Evolutionary conservation across 1,140 invertebrate species (phyloP).

Genomic region (Callitettix versicolor): DNA sequence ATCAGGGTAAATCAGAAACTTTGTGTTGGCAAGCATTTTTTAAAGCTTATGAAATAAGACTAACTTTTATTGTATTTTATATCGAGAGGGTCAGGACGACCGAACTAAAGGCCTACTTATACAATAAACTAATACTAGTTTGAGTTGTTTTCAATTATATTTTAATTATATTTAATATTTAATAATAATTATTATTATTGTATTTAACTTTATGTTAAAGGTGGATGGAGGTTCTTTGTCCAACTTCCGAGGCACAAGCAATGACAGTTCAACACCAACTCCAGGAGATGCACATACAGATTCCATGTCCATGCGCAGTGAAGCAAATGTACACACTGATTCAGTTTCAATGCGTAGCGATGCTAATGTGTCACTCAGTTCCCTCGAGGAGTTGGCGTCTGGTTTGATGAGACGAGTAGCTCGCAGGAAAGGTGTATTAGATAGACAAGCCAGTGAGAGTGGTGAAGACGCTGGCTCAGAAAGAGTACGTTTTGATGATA

Average conservation of each 20-base stretch:
- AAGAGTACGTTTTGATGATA: conserved; percentile 33
- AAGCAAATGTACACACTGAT: conserved; percentile 11
- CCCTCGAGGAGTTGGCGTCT: conserved; percentile 38
- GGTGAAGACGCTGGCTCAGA: conserved; percentile 47
- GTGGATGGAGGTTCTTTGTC: conserved; percentile 30
- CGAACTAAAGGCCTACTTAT: no score
- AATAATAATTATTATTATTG: no score
- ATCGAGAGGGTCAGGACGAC: no score
- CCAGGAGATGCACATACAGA: conserved; percentile 25
- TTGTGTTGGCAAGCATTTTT: no score
- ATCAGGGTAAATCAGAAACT: no score
- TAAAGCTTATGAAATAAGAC: no score
- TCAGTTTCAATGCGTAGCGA: conserved; percentile 27
- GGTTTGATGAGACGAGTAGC: conserved; percentile 32
- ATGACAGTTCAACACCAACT: conserved; percentile 21
- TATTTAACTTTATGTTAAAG: conserved; percentile 21
- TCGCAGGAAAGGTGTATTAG: conserved; percentile 20
- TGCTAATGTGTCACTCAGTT: conserved; percentile 37
- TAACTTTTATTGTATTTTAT: no score
- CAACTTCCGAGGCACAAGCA: conserved; percentile 28
- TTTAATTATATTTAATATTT: no score
- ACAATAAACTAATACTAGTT: no score
- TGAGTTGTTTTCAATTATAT: no score
- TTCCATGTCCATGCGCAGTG: conserved; percentile 5
- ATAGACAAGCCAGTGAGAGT: conserved; percentile 29